These are phyloP conservation scores for human DNA, from an alignment of 2,113 vertebrate species.

Conservation along the genomic window GRCh38 chr6:166600501-166601000, in stretches of 20 bases:
- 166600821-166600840: background rate
- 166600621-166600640: background rate
- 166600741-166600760: slow-evolving; percentile 19
- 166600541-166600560: background rate
- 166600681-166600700: background rate
- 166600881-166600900: background rate
- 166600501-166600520: background rate
- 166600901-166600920: slow-evolving; percentile 44
- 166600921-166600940: background rate
- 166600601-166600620: background rate
- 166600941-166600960: background rate
- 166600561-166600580: accelerated
- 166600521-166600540: background rate
- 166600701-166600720: background rate
- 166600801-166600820: background rate
- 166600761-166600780: slow-evolving; percentile 1
- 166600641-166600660: background rate
- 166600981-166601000: background rate
- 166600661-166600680: background rate
- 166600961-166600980: background rate
- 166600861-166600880: slow-evolving; percentile 14
- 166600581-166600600: background rate
- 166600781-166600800: background rate
- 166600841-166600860: slow-evolving; percentile 61
- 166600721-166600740: background rate